Percentiles rank a stretch among this genome's conserved stretches.
phyloP scores from a whole-genome alignment of 2,888 invertebrate species.

The Phragmatobia fuliginosa region DNA sequence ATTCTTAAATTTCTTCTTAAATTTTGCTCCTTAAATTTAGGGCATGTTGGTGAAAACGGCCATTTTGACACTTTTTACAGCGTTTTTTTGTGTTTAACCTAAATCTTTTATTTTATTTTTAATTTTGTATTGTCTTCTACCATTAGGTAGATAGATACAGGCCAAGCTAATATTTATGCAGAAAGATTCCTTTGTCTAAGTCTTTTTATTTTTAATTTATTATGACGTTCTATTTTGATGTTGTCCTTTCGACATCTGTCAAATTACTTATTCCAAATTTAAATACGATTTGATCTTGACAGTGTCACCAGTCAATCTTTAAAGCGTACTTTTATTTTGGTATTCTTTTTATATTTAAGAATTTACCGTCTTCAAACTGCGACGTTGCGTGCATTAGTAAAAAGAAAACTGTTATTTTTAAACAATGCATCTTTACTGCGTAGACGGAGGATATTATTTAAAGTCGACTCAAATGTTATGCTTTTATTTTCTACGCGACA shows the following conservation, averaged over 20 bases:
- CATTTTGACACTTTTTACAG: not conserved
- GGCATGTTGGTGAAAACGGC: too few species aligned
- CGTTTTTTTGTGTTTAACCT: not conserved
- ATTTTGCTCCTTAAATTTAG: too few species aligned
- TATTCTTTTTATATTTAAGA: not conserved
- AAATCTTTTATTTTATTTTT: not conserved
- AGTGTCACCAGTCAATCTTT: slow-evolving; percentile 11
- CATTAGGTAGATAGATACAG: not conserved
- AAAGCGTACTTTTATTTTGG: not conserved
- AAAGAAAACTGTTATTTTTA: slow-evolving; percentile 1
- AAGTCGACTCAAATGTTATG: slow-evolving; percentile 31
- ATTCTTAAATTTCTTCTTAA: too few species aligned
- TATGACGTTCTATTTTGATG: slow-evolving; percentile 24
- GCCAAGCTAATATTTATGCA: slow-evolving; percentile 32
- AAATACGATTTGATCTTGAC: slow-evolving; percentile 27
- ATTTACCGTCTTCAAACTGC: not conserved
- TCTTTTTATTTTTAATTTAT: slow-evolving; percentile 33
- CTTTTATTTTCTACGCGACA: slow-evolving; percentile 21
- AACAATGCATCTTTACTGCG: not conserved
- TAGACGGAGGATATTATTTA: slow-evolving; percentile 21
- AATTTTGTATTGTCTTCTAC: not conserved
- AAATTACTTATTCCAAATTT: slow-evolving; percentile 25
- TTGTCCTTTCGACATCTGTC: slow-evolving; percentile 6
- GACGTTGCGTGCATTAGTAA: not conserved
- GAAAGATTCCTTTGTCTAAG: slow-evolving; percentile 22